phyloP scores from a whole-genome alignment of 1,140 invertebrate genomes.

The Hyposmocoma kahamanoa region DNA sequence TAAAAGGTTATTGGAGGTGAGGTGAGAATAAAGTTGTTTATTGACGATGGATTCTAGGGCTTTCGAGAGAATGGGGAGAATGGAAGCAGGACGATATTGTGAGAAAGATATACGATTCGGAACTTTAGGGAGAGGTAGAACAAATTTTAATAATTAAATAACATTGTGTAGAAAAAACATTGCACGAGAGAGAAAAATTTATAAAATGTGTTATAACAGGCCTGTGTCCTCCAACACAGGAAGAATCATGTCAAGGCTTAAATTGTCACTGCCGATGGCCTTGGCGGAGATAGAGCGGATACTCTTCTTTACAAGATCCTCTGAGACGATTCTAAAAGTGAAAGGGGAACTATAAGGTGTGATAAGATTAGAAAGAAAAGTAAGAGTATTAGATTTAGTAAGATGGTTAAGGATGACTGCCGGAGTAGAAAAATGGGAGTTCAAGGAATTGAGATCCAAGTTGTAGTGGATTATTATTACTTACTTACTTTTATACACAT shows the following conservation, averaged over 20 bases:
- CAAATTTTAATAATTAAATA: background rate
- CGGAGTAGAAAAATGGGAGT: background rate
- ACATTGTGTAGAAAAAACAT: background rate
- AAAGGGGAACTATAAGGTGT: background rate
- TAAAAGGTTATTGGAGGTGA: background rate
- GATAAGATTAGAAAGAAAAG: background rate
- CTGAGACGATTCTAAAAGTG: background rate
- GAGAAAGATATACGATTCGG: background rate
- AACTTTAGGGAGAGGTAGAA: background rate
- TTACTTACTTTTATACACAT: too few relatives aligned
- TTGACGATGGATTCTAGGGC: background rate
- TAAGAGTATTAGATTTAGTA: background rate
- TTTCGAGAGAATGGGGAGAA: conserved; percentile 1
- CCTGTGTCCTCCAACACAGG: background rate
- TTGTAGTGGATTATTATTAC: too few relatives aligned
- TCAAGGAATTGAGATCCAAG: background rate
- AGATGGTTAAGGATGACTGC: background rate
- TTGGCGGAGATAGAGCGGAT: background rate
- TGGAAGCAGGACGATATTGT: conserved; percentile 1
- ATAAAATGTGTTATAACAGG: background rate
- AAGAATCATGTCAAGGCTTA: background rate
- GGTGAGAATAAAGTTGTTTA: background rate
- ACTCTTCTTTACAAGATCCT: background rate
- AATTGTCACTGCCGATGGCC: background rate
- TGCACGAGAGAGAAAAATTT: background rate